Evolutionary conservation across 2,113 vertebrate genomes (phyloP), one percentile per base, ranked within the genome.

Genomic region (Hucho hucho): DNA sequence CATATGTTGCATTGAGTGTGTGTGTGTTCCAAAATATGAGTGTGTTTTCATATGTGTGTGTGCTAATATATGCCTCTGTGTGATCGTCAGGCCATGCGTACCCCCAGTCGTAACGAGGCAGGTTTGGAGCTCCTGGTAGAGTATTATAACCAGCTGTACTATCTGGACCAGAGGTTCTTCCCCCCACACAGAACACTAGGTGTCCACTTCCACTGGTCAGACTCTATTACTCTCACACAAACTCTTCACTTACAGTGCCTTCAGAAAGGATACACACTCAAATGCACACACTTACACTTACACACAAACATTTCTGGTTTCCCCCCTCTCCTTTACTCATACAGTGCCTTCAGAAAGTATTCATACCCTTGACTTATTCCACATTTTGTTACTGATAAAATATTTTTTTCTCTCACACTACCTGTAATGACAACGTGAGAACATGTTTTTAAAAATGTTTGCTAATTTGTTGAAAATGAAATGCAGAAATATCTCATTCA

Each of bases 141-240:
- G 79, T 98, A 98, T 84, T 97, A 97, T 87, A 96, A 95, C 83
- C 97, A 98, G 83, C 94, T 98, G 6, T 93, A 92, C 91, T 96
- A 95, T 81, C 87, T 98, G 3, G 97, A 98, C 11, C 94, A 93
- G 11, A 94, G 96, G 5, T 98, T 98, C 89, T 94, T 93, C 71
- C 86, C 93, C 16, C 90, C 94, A 0, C 82, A 89, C 78, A 88
- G 74, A 86, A 93, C 87, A 83, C 87, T 95, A 47, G 94, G 95
- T 0, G 82, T 96, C 26, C 93, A 95, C 79, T 98, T 98, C 85
- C 96, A 97, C 89, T 98, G 97, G 97, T 98, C 14, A 32, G 16
- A 47, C 6, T 43, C 7, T 28, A 28, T 43, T 43, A 43, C 46
- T 56, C 46, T 22, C 58, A 64, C 64, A 59, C 69, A 56, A 3